Base-by-base conservation (phyloP, 2,797 vertebrate species). In the Rhinella marina region DNA sequence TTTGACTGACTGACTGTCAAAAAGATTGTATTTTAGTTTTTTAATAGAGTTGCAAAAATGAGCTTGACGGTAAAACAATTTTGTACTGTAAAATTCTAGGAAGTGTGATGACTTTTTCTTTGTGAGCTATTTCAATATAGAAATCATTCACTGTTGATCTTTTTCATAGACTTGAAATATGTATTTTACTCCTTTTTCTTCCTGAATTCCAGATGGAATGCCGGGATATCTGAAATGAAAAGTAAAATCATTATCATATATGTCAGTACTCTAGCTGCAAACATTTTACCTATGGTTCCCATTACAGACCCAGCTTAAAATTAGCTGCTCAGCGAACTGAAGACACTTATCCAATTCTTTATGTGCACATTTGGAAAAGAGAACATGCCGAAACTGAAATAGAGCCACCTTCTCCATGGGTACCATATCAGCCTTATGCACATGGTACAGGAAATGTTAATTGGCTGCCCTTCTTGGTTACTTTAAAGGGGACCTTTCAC, bases 121-220 rank as follows among this genome's bases (percentile, higher is more conserved):
- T n/a, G 10, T 64, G 61, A 64, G 13, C 57, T 23, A 13, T 62
- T 68, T 68, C 32, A 3, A 3, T 75, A 21, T 8, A 13, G 41
- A 73, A 11, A 48, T 77, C 23, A 77, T 50, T 75, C 5, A 25
- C 2, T 25, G 1, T 78, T 48, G 16, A 64, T 82, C 79, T 80
- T 52, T 96, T 92, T 95, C 95, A 90, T 95, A 97, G 10, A 96
- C 95, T 90, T 96, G 93, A 89, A 91, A 96, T 91, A 94, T 92
- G 89, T 94, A 96, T 86, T 92, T 93, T 0, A 96, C 92, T n/a
- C 95, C 94, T 0, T 95, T 94, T 89, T 97, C 96, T 91, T 96
- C 95, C 88, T 96, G 95, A 90, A 96, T 92, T 81, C 90, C 94
- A 86, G 90, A 84, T 0, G 94, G 94, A 2, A 96, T 93, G 23